Evolutionary conservation across 2,797 vertebrate species (phyloP).

Genomic region (Cyclopterus lumpus): DNA sequence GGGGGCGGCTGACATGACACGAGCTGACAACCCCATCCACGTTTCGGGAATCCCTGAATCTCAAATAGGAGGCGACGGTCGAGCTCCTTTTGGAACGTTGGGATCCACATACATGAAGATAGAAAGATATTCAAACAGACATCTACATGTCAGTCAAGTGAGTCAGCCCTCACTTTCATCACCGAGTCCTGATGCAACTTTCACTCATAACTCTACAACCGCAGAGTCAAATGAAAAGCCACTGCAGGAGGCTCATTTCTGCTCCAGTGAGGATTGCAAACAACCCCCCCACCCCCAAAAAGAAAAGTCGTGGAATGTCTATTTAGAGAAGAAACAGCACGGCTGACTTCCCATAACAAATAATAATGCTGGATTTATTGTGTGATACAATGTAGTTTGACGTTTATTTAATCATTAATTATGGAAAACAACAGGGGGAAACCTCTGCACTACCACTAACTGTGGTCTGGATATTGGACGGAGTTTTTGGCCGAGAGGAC

Average conservation of each 20-base stretch:
- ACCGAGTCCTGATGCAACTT: background rate
- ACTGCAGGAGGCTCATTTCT: background rate
- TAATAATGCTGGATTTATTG: no score
- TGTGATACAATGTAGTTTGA: no score
- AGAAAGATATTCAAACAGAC: background rate
- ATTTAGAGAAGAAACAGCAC: background rate
- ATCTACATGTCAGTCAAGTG: background rate
- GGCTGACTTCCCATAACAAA: background rate
- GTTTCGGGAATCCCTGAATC: no score
- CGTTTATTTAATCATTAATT: background rate
- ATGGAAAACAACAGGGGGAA: background rate
- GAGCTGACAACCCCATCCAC: background rate
- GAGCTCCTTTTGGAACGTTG: background rate
- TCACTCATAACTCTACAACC: background rate
- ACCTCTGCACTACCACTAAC: no score
- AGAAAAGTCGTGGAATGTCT: background rate
- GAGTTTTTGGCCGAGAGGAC: no score
- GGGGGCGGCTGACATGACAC: background rate
- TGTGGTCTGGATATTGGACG: no score
- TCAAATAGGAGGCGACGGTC: background rate
- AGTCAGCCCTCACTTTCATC: background rate
- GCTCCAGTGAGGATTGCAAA: background rate
- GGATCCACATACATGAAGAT: background rate
- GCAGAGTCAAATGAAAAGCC: background rate
- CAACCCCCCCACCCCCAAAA: no score